phyloP scores from a whole-genome alignment of 2,888 invertebrate genomes.

The Parapristionchus giblindavisi region DNA sequence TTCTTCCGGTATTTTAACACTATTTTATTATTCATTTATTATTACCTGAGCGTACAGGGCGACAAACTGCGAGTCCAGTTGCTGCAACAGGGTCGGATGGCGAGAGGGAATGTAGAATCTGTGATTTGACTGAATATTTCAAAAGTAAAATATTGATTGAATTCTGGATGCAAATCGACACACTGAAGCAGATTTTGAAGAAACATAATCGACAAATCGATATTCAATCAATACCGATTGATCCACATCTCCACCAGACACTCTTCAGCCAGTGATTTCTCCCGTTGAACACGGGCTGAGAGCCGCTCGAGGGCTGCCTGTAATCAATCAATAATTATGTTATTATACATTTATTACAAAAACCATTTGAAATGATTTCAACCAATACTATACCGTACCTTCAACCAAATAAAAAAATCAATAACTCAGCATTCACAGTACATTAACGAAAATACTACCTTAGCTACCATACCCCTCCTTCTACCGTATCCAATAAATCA shows the following conservation, averaged over 20 bases:
- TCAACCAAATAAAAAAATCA: too few relatives aligned
- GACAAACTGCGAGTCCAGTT: conserved; percentile 18
- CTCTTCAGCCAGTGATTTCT: conserved; percentile 52
- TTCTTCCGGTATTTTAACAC: neutral
- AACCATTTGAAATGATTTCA: too few relatives aligned
- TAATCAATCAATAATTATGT: conserved; percentile 3
- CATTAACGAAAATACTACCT: too few relatives aligned
- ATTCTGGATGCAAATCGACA: too few relatives aligned
- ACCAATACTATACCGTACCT: neutral
- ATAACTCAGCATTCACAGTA: too few relatives aligned
- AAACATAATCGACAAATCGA: neutral
- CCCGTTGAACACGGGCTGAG: conserved; percentile 27
- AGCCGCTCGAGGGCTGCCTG: conserved; percentile 30
- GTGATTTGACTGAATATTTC: neutral
- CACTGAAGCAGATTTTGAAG: too few relatives aligned
- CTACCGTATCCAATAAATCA: conserved; percentile 14
- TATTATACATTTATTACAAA: neutral
- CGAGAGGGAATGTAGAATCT: conserved; percentile 26
- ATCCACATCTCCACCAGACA: conserved; percentile 60
- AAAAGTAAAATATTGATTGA: neutral
- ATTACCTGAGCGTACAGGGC: conserved; percentile 10
- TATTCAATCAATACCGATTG: conserved; percentile 26
- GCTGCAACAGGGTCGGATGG: neutral
- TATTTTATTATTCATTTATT: neutral
- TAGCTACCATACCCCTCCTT: neutral